Base-by-base conservation (phyloP, 2,888 invertebrate genomes). In the Clepsis dumicolana region DNA sequence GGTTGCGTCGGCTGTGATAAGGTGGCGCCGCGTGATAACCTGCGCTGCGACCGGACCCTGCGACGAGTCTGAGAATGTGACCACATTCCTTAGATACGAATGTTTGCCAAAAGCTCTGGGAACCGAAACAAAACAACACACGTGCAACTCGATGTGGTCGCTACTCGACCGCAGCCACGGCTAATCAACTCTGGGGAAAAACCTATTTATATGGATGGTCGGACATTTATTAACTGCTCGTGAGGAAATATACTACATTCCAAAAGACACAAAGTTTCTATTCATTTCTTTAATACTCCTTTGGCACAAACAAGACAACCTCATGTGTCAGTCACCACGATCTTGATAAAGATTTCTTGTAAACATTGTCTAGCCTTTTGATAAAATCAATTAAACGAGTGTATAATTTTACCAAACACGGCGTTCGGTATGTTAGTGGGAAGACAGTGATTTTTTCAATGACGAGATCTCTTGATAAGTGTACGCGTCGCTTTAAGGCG, bases 381-480 rank as follows among this genome's bases (percentile, higher is more conserved):
- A 48, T 48, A 48, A 48, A 48, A 48, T 48, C 21, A 18, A 16
- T 21, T 21, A 21, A 14, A n/a, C 21, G 4, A 38, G 25, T 87
- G 86, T 80, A 82, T 87, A 85, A 86, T 84, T 85, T 83, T 73
- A 70, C 89, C 87, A 78, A 87, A 89, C 88, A 91, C 80, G 90
- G 91, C 35, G 59, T 59, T 74, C 70, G 82, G 85, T 82, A 84
- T 85, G 83, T 77, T 75, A 74, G 79, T 78, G 83, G 82, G 80
- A 74, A 80, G 81, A 83, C 89, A 84, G 86, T 87, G 90, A 91
- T 92, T 92, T 91, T 92, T 91, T 86, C 86, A 83, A 82, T 86
- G 86, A 86, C 83, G 83, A 86, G 82, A 78, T 80, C 75, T 71
- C 68, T 59, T 41, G 57, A 80, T 80, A 74, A 75, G 74, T 71